These are phyloP conservation scores for Nebria salina DNA, from an alignment of 2,888 invertebrate species.

Conservation along the genomic window DNA sequence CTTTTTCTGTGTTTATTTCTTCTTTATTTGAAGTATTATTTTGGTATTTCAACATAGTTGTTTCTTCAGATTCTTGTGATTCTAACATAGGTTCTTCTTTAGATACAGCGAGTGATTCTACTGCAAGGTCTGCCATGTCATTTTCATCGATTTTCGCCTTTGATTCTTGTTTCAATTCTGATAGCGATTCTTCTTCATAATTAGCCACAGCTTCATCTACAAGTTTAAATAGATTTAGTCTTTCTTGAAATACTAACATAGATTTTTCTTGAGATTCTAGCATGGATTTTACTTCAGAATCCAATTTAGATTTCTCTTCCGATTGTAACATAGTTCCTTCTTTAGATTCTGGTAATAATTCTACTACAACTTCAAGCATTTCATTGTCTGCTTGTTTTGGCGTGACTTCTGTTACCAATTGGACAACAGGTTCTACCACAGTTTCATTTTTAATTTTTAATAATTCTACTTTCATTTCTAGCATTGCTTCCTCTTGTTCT, in stretches of 20 bases:
- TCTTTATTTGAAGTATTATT: not conserved
- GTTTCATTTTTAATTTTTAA: not conserved
- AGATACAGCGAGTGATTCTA: not conserved
- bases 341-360: not conserved
- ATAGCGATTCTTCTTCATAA: not conserved
- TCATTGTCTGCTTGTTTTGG: not conserved
- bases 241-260: not conserved
- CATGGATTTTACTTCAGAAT: not conserved
- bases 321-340: not conserved
- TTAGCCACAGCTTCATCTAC: not conserved
- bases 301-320: not conserved
- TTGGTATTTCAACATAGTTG: not conserved
- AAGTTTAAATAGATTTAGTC: not conserved
- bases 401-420: not conserved
- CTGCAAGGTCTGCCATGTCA: not conserved
- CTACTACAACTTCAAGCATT: not conserved
- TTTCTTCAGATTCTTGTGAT: not conserved
- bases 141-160: not conserved
- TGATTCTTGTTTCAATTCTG: not conserved
- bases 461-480: not conserved
- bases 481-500: not conserved
- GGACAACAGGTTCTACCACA: not conserved
- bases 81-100: not conserved
- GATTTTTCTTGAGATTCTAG: not conserved
- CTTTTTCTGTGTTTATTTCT: not conserved